A percentile compares a stretch with the other conserved stretches of the same genome.
These are phyloP conservation scores for Ridgeia piscesae DNA, from an alignment of 1,140 invertebrate species.

Conservation along the genomic window DNA sequence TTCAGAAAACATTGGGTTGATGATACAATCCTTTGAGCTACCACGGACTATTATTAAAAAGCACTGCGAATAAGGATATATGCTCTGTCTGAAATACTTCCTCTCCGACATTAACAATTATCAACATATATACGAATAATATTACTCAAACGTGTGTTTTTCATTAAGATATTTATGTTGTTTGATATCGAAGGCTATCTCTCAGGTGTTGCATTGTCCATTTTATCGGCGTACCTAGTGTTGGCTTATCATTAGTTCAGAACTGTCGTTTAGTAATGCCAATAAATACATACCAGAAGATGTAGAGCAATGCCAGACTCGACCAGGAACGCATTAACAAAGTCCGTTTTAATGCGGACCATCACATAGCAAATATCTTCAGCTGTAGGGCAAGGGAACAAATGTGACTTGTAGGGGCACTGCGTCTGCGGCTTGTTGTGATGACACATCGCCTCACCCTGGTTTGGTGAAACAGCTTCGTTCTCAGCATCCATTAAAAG, in stretches of 20 bases:
- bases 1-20: too few species aligned
- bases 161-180: neutral
- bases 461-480: slow-evolving; percentile 74
- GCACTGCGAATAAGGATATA: neutral
- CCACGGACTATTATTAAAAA: too few species aligned
- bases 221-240: neutral
- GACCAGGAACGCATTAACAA: slow-evolving; percentile 85
- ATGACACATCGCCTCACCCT: slow-evolving; percentile 78
- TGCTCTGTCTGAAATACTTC: neutral
- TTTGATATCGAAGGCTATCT: neutral
- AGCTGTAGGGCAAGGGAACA: slow-evolving; percentile 72
- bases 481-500: slow-evolving; percentile 88
- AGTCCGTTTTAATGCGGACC: slow-evolving; percentile 86
- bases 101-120: neutral
- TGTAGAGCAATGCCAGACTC: slow-evolving; percentile 85
- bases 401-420: slow-evolving; percentile 60
- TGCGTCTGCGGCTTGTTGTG: slow-evolving; percentile 77
- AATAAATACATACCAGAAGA: slow-evolving; percentile 67
- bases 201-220: neutral
- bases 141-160: neutral
- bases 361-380: slow-evolving; percentile 95
- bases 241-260: neutral
- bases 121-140: neutral
- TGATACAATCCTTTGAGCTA: too few species aligned
- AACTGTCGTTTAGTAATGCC: neutral